A percentile compares a stretch with the other conserved stretches of the same genome.
Conservation (phyloP, 1,140 invertebrate genomes). For the Pomacea maculata region DNA sequence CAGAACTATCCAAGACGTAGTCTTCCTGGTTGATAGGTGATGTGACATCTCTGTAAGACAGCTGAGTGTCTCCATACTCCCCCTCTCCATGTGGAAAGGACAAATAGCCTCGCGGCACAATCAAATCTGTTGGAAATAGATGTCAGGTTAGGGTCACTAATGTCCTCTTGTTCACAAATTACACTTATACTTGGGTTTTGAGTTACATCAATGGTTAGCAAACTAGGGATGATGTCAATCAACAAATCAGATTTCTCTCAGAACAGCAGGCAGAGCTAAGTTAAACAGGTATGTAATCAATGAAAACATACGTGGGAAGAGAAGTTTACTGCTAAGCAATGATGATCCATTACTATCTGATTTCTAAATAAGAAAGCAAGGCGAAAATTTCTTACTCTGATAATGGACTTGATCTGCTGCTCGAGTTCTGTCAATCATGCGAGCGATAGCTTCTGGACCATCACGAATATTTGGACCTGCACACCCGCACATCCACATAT, state of each 20-base stretch:
- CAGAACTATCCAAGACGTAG: slow-evolving; percentile 56
- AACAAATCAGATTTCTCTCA: too few relatives aligned
- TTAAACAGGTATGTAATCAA: too few relatives aligned
- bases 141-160: neutral
- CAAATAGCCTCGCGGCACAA: slow-evolving; percentile 57
- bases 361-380: neutral
- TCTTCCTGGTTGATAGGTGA: slow-evolving; percentile 64
- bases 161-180: neutral
- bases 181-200: too few relatives aligned
- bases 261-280: too few relatives aligned
- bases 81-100: slow-evolving; percentile 45
- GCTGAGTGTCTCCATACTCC: slow-evolving; percentile 37
- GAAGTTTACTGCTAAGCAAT: too few relatives aligned
- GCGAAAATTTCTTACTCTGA: slow-evolving; percentile 20
- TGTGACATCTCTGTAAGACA: slow-evolving; percentile 60
- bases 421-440: slow-evolving; percentile 54
- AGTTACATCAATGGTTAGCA: too few relatives aligned
- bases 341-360: too few relatives aligned
- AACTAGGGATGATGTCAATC: too few relatives aligned
- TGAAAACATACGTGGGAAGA: too few relatives aligned
- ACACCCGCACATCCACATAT: neutral
- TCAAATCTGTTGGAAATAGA: slow-evolving; percentile 18
- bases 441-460: slow-evolving; percentile 60
- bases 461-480: slow-evolving; percentile 57
- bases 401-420: slow-evolving; percentile 27